Conservation (phyloP, 2,888 invertebrate species). For the Tiphia femorata region DNA sequence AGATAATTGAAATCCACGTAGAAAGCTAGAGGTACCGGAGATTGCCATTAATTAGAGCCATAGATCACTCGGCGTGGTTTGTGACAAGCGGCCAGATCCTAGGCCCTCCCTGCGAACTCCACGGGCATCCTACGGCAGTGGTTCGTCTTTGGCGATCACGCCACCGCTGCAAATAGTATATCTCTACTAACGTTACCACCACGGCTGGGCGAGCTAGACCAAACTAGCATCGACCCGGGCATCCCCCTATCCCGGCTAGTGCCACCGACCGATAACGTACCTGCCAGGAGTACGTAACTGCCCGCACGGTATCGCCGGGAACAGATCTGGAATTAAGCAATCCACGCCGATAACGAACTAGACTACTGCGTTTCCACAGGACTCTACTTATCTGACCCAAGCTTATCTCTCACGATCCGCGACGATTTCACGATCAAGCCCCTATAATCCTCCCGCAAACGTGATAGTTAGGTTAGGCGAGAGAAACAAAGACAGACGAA, state of each 20-base stretch:
- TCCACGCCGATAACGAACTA: conserved; percentile 3
- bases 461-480: too few relatives aligned
- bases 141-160: conserved; percentile 37
- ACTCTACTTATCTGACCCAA: too few relatives aligned
- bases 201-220: too few relatives aligned
- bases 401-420: too few relatives aligned
- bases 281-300: conserved; percentile 29
- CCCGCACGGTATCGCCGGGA: conserved; percentile 29
- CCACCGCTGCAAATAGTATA: too few relatives aligned
- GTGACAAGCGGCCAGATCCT: conserved; percentile 54
- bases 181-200: too few relatives aligned
- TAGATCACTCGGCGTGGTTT: conserved; percentile 56
- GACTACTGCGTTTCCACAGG: too few relatives aligned
- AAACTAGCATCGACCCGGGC: neutral
- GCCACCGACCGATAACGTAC: conserved; percentile 16
- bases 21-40: conserved; percentile 50
- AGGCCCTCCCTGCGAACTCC: conserved; percentile 27
- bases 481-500: too few relatives aligned
- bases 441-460: too few relatives aligned
- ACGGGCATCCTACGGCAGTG: too few relatives aligned
- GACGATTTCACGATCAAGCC: too few relatives aligned
- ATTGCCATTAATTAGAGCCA: conserved; percentile 60
- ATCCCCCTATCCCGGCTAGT: neutral
- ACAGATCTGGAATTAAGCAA: conserved; percentile 32
- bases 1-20: conserved; percentile 60